A percentile compares a stretch with the other conserved stretches of the same genome.
Conservation (phyloP, 2,113 vertebrate species). For the Leptosomus discolor region DNA sequence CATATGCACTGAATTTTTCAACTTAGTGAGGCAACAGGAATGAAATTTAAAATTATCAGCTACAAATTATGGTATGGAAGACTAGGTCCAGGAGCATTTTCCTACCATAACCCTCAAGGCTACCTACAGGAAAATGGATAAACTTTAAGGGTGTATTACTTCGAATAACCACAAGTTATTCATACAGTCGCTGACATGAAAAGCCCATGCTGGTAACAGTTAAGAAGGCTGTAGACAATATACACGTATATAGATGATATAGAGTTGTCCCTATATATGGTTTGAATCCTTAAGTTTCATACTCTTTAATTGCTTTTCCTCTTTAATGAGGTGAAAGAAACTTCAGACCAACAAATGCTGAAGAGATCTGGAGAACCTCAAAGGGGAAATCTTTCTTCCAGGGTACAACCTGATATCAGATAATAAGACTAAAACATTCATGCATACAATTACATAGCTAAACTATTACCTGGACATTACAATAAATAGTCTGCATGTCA, state of each 20-base stretch:
- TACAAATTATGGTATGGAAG: background rate
- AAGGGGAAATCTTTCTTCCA: background rate
- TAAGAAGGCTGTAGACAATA: background rate
- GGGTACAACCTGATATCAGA: background rate
- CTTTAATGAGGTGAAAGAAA: background rate
- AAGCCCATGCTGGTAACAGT: background rate
- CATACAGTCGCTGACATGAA: background rate
- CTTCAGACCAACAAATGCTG: background rate
- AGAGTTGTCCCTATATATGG: background rate
- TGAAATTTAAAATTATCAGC: background rate
- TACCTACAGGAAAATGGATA: background rate
- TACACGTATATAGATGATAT: background rate
- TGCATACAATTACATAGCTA: background rate
- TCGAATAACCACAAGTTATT: background rate
- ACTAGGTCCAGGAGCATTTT: background rate
- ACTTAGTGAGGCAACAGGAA: background rate
- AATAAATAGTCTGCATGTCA: background rate
- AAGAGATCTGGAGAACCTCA: background rate
- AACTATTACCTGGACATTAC: background rate
- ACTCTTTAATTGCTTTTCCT: background rate
- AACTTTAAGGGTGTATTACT: background rate
- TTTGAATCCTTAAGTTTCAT: background rate
- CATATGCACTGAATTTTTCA: background rate
- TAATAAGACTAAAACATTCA: background rate
- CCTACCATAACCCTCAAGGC: background rate